phyloP scores from a whole-genome alignment of 2,797 vertebrate species.

The Crocodylus rhombifer region DNA sequence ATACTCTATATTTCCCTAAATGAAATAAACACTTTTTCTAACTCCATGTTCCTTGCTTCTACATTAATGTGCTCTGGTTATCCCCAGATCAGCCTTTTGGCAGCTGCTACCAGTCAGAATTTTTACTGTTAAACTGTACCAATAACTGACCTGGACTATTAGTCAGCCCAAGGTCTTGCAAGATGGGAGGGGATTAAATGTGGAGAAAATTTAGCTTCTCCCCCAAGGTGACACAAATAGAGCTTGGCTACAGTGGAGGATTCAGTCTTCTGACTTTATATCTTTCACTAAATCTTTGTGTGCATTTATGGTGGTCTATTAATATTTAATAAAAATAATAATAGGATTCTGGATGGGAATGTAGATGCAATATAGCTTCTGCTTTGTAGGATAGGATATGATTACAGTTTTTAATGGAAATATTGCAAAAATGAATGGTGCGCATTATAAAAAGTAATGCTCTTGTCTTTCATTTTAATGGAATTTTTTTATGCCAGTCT shows the following conservation, averaged over 20 bases:
- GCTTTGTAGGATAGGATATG: background rate
- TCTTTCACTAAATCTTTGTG: background rate
- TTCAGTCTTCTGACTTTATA: background rate
- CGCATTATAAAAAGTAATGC: too few species aligned
- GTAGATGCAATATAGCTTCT: too few species aligned
- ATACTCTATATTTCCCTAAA: background rate
- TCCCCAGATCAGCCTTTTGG: background rate
- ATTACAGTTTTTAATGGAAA: constrained; percentile 25
- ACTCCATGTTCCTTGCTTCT: accelerated
- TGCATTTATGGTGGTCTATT: background rate
- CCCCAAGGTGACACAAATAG: background rate
- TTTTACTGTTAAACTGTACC: background rate
- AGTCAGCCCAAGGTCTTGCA: background rate
- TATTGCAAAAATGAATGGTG: background rate
- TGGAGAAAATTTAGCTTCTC: background rate
- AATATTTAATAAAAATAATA: background rate
- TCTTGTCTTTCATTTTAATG: background rate
- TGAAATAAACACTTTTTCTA: accelerated
- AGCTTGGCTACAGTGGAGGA: background rate
- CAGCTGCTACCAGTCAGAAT: background rate
- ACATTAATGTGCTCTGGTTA: too few species aligned
- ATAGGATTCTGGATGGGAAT: background rate
- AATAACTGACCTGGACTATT: accelerated
- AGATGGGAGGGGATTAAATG: background rate
- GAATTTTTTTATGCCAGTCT: background rate